Evolutionary conservation across 2,113 vertebrate genomes (phyloP).

Genomic region (human (Homo sapiens)): GRCh38 chr18:67633501-67634000

Average conservation of each 20-base stretch:
- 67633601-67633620: not conserved
- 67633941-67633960: not conserved
- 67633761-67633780: conserved; percentile 23
- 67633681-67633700: not conserved
- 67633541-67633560: conserved; percentile 21
- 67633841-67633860: not conserved
- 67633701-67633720: not conserved
- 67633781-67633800: not conserved
- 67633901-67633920: not conserved
- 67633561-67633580: conserved; percentile 1
- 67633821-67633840: not conserved
- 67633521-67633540: not conserved
- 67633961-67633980: not conserved
- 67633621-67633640: conserved; percentile 48
- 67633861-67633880: not conserved
- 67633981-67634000: not conserved
- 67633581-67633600: conserved; percentile 36
- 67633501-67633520: not conserved
- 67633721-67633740: conserved; percentile 34
- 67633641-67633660: conserved; percentile 66
- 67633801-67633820: not conserved
- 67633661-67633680: conserved; percentile 50
- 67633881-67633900: not conserved
- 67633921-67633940: not conserved
- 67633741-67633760: not conserved